Evolutionary conservation across 2,888 invertebrate genomes (phyloP).

Genomic region (Ethmia dodecea): DNA sequence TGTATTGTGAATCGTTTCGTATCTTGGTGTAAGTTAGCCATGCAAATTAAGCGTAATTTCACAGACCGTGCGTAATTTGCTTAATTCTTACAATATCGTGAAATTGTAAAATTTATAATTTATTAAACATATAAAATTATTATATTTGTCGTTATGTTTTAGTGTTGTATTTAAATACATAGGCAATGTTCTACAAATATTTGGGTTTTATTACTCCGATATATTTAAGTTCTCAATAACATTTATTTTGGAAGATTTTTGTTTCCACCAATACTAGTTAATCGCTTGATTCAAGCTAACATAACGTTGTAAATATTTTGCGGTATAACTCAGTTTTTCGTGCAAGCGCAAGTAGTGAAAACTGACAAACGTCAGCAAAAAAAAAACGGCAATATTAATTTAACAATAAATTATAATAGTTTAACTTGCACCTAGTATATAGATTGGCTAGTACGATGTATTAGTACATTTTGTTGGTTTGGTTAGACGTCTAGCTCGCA

Average conservation of each 20-base stretch:
- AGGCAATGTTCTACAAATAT: conserved; percentile 53
- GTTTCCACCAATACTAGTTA: conserved; percentile 23
- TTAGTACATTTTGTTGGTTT: conserved; percentile 55
- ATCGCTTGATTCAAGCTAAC: conserved; percentile 29
- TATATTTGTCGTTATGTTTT: conserved; percentile 60
- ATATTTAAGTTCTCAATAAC: conserved; percentile 46
- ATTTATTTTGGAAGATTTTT: conserved; percentile 76
- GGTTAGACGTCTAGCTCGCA: conserved; percentile 67
- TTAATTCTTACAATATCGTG: no score
- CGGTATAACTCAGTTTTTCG: conserved; percentile 45
- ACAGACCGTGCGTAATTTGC: no score
- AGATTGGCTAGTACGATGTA: conserved; percentile 34
- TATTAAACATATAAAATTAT: conserved; percentile 29
- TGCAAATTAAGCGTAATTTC: no score
- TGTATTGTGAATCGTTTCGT: no score
- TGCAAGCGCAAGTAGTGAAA: conserved; percentile 49
- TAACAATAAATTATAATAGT: no score
- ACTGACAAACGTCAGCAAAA: no score
- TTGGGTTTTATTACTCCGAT: conserved; percentile 42
- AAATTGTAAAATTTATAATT: not conserved
- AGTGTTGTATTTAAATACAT: conserved; percentile 67
- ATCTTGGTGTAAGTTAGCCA: no score
- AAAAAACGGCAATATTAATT: no score
- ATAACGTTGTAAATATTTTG: conserved; percentile 27
- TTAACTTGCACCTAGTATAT: conserved; percentile 35